Conservation (phyloP, 1,140 invertebrate genomes). For the Propsilocerus akamusi region DNA sequence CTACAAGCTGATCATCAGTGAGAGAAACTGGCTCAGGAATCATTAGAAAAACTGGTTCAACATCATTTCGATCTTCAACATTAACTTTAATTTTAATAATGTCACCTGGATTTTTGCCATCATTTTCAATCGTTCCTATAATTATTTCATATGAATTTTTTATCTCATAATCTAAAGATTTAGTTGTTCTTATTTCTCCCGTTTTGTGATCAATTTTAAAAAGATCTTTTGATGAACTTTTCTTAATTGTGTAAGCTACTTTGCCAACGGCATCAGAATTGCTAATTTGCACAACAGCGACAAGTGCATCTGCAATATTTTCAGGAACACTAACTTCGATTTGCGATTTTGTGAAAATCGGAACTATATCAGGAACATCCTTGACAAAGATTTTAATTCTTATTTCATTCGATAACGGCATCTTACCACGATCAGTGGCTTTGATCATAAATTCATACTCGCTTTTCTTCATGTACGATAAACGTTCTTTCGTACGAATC, state of each 20-base stretch:
- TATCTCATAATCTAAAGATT: conserved; percentile 54
- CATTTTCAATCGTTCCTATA: conserved; percentile 58
- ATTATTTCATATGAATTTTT: conserved; percentile 46
- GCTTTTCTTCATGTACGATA: conserved; percentile 12
- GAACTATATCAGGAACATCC: conserved; percentile 62
- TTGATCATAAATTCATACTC: conserved; percentile 47
- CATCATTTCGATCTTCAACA: conserved; percentile 61
- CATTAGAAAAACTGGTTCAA: conserved; percentile 60
- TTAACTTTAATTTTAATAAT: conserved; percentile 51
- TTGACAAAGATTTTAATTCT: conserved; percentile 50
- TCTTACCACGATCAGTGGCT: conserved; percentile 55
- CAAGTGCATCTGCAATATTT: conserved; percentile 48
- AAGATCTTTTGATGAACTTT: conserved; percentile 49
- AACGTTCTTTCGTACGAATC: conserved; percentile 31
- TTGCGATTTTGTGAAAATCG: conserved; percentile 43
- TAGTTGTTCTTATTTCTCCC: conserved; percentile 47
- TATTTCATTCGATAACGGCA: conserved; percentile 47
- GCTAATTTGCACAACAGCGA: conserved; percentile 51
- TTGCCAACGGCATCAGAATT: conserved; percentile 55
- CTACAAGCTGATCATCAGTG: conserved; percentile 55
- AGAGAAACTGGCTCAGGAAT: conserved; percentile 54
- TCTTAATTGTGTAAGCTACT: conserved; percentile 62
- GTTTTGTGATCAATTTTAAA: conserved; percentile 59
- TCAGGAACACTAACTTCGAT: conserved; percentile 66
- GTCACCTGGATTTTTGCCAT: conserved; percentile 37